phyloP scores from a whole-genome alignment of 2,113 vertebrate species.

The Psephotus haematonotus region DNA sequence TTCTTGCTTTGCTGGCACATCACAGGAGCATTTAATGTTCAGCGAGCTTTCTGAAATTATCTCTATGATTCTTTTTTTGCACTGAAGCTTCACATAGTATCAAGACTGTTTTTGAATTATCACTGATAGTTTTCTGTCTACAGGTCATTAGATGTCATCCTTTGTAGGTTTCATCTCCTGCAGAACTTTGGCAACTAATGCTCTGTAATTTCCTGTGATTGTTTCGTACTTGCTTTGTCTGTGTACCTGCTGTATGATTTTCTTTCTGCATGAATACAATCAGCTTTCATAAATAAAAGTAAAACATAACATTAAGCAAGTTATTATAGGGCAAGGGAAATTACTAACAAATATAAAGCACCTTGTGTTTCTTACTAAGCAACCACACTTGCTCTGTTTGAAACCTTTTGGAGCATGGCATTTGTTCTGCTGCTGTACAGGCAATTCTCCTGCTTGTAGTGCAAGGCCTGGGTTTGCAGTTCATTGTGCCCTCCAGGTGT shows the following conservation, averaged over 20 bases:
- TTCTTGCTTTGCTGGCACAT: background rate
- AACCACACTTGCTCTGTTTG: background rate
- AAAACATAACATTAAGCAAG: background rate
- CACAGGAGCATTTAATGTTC: background rate
- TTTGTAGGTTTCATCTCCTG: background rate
- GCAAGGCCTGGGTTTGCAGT: background rate
- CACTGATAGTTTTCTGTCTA: background rate
- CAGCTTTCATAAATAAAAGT: background rate
- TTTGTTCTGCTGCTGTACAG: background rate
- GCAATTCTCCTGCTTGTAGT: background rate
- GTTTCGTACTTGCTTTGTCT: background rate
- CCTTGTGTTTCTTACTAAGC: background rate
- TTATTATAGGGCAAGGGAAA: background rate
- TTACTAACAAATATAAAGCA: background rate
- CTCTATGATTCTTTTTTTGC: background rate
- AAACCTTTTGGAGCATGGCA: background rate
- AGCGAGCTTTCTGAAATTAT: background rate
- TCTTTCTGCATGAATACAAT: background rate
- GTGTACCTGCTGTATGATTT: background rate
- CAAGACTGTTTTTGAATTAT: background rate
- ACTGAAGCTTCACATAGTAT: background rate
- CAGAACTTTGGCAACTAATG: background rate
- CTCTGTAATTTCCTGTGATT: background rate
- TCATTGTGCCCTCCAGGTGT: background rate
- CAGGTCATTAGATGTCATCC: background rate